Evolutionary conservation across 2,113 vertebrate species (phyloP).

Genomic region (Speoplatyrhinus poulsoni): DNA sequence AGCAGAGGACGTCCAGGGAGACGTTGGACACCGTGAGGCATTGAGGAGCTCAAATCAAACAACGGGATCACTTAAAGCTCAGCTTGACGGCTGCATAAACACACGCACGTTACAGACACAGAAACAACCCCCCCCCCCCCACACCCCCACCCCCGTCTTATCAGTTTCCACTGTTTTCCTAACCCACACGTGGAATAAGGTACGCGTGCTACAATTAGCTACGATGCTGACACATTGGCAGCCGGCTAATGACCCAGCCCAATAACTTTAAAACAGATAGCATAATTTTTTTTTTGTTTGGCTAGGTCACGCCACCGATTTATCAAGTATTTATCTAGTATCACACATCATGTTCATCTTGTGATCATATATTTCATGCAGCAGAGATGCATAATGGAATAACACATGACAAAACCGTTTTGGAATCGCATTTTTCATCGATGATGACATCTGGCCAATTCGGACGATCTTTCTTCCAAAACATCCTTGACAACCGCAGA

Average conservation of each 20-base stretch:
- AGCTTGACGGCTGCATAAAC: conserved; percentile 50
- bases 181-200: conserved; percentile 62
- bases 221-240: conserved; percentile 59
- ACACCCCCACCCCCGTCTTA: conserved; percentile 56
- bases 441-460: conserved; percentile 62
- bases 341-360: conserved; percentile 67
- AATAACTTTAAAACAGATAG: conserved; percentile 38
- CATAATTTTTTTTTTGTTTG: conserved; percentile 52
- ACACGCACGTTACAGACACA: conserved; percentile 43
- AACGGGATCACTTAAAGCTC: conserved; percentile 39
- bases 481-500: conserved; percentile 52
- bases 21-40: conserved; percentile 47
- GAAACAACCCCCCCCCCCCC: conserved; percentile 39
- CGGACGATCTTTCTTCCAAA: conserved; percentile 53
- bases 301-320: conserved; percentile 29
- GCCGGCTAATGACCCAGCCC: conserved; percentile 57
- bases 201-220: conserved; percentile 55
- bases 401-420: conserved; percentile 63
- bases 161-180: conserved; percentile 68
- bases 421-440: conserved; percentile 65
- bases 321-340: conserved; percentile 62
- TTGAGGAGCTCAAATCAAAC: conserved; percentile 50
- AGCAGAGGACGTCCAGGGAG: conserved; percentile 19
- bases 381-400: conserved; percentile 66
- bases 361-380: conserved; percentile 63